phyloP scores from a whole-genome alignment of 2,888 invertebrate species.

The Drosophila atroscutellata region DNA sequence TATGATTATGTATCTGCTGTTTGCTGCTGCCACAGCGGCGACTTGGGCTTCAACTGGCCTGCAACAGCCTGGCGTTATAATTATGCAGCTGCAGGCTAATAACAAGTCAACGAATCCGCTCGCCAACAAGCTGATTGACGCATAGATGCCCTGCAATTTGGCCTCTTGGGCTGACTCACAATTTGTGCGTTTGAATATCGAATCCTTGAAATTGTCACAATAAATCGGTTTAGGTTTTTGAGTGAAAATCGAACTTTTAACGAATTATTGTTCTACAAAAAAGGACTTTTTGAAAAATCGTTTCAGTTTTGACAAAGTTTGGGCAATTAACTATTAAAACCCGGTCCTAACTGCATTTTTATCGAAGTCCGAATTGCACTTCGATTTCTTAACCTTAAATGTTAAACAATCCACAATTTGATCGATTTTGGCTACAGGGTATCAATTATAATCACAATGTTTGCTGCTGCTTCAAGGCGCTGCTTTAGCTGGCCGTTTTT shows the following conservation, averaged over 20 bases:
- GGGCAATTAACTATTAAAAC: background rate
- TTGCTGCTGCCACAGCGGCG: conserved; percentile 1
- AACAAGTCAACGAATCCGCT: conserved; percentile 24
- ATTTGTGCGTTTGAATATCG: background rate
- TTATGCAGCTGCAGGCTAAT: conserved; percentile 65
- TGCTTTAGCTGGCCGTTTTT: conserved; percentile 21
- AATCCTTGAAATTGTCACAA: background rate
- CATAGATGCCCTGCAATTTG: conserved; percentile 1
- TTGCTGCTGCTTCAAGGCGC: conserved; percentile 21
- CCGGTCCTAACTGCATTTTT: background rate
- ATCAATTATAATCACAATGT: conserved; percentile 25
- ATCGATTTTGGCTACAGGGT: conserved; percentile 8
- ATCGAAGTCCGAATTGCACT: background rate
- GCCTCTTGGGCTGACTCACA: background rate
- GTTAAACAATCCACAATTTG: background rate
- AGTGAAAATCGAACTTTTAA: background rate
- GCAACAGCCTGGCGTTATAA: conserved; percentile 60
- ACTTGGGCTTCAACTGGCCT: background rate
- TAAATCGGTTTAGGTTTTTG: background rate
- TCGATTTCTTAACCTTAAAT: background rate
- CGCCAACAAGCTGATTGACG: conserved; percentile 6
- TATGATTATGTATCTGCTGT: conserved; percentile 44
- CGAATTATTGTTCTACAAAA: too few relatives aligned
- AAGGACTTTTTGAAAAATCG: background rate
- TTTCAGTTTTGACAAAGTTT: background rate